Conservation (phyloP, 2,113 vertebrate species). For the Myotis brandtii region DNA sequence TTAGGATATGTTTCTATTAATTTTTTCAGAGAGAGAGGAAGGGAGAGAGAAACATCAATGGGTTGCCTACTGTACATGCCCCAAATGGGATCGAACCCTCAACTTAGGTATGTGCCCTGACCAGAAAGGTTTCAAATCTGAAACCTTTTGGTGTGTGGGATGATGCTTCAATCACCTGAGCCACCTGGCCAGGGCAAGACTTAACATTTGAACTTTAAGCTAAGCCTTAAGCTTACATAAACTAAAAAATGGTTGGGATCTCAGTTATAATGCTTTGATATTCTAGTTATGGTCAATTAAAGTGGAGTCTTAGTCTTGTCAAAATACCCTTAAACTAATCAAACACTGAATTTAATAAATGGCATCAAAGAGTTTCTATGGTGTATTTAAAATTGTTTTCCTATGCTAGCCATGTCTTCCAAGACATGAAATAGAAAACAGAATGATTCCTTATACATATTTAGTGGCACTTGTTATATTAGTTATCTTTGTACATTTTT, state of each 20-base stretch:
- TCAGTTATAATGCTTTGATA: not conserved
- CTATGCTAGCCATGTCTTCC: not conserved
- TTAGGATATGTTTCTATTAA: not conserved
- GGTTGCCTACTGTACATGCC: not conserved
- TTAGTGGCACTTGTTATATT: not conserved
- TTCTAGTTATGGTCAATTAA: not conserved
- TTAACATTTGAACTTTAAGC: constrained; percentile 17
- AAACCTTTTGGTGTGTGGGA: not conserved
- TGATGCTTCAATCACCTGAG: not conserved
- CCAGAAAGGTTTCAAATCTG: not conserved
- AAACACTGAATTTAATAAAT: constrained; percentile 38
- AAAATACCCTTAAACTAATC: constrained; percentile 46
- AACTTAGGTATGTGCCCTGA: not conserved
- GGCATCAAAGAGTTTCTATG: not conserved
- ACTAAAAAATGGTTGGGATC: not conserved
- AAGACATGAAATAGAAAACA: not conserved
- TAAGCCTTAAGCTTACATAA: constrained; percentile 8
- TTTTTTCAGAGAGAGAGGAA: not conserved
- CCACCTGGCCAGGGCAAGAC: not conserved
- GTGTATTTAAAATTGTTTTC: constrained; percentile 3
- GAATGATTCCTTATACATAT: not conserved
- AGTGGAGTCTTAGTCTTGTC: not conserved
- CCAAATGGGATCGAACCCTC: not conserved
- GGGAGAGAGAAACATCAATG: too few relatives aligned
- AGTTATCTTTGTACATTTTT: constrained; percentile 17